Base-by-base conservation (phyloP, 2,888 invertebrate genomes). In the Parapristionchus giblindavisi region DNA sequence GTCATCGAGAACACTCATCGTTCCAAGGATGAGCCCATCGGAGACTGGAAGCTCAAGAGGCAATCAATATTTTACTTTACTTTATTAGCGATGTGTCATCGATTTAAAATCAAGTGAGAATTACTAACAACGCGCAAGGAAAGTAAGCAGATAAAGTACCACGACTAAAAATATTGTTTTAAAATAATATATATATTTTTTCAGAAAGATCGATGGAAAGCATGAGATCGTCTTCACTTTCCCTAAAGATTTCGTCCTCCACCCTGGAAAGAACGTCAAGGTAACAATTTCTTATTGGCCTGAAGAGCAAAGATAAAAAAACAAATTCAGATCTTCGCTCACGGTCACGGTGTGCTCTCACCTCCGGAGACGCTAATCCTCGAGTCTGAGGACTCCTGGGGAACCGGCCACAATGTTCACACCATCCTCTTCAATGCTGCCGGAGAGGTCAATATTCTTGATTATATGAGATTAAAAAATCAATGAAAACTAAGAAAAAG, bases 1-100 rank as follows among this genome's bases (percentile, higher is more conserved):
- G 83, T 87, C 52, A 79, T 90, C 36, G 90, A 90, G 83, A 90
- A 90, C 83, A 90, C 90, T 43, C 88, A 89, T 77, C 85, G 88
- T 65, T 78, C 82, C 77, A 89, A 89, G 80, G 89, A 89, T 54
- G 89, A 90, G 75, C 85, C 85, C 72, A 77, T 90, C 66, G 87
- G 88, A 76, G 89, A 89, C 73, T 90, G 89, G 89, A 89, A 84
- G 77, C 76, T 90, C 77, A 87, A 85, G 79, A 84, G 89, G 24
- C 40, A 48, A 21, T n/a, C n/a, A n/a, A n/a, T n/a, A n/a, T n/a
- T n/a, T n/a, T n/a, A n/a, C n/a, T n/a, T n/a, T n/a, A n/a, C n/a
- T n/a, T n/a, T n/a, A n/a, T n/a, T n/a, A n/a, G n/a, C n/a, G n/a
- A n/a, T n/a, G n/a, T n/a, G n/a, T n/a, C n/a, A n/a, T n/a, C n/a